A percentile compares a stretch with the other conserved stretches of the same genome.
Evolutionary conservation across 2,113 vertebrate genomes (phyloP).

Genomic region (Catharus fuscescens): DNA sequence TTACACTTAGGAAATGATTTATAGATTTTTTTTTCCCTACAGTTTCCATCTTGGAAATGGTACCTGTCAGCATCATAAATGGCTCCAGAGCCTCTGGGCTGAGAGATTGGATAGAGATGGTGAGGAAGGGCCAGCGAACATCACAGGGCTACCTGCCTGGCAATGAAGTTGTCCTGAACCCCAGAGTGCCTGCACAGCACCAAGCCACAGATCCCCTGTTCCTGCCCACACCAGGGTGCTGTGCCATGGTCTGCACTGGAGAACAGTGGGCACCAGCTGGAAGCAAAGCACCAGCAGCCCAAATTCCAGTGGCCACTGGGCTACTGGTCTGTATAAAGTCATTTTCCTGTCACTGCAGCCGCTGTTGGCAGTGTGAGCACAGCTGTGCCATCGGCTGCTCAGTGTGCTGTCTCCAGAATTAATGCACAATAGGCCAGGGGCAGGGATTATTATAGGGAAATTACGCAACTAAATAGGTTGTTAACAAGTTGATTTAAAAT

Average conservation of each 20-base stretch:
- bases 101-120: neutral
- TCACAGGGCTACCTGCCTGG: neutral
- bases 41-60: slow-evolving; percentile 20
- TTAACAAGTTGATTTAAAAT: slow-evolving; percentile 66
- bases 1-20: slow-evolving; percentile 32
- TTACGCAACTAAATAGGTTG: slow-evolving; percentile 48
- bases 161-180: neutral
- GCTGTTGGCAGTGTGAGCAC: neutral
- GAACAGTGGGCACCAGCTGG: neutral
- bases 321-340: neutral
- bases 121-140: neutral
- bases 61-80: neutral
- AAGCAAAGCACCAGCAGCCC: neutral
- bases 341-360: neutral
- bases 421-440: neutral
- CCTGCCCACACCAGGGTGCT: neutral
- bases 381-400: rapidly evolving
- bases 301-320: rapidly evolving
- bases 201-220: neutral
- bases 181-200: neutral
- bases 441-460: slow-evolving; percentile 13
- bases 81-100: slow-evolving; percentile 18
- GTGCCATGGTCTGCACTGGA: neutral
- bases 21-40: neutral
- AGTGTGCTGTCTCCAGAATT: neutral